Conservation (phyloP, 2,888 invertebrate genomes). For the Conomelus anceps region DNA sequence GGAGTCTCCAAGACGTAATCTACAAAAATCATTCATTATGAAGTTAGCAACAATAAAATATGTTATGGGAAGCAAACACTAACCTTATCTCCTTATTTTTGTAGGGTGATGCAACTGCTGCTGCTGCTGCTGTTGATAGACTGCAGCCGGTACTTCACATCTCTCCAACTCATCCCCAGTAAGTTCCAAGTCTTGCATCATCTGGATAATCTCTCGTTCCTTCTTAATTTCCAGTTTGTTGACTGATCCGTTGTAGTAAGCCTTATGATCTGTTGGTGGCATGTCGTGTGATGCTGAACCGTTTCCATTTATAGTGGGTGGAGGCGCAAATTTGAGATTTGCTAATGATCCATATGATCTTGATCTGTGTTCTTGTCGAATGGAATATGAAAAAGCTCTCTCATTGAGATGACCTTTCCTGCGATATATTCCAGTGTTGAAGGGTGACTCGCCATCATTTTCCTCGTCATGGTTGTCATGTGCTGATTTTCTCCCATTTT, state of each 20-base stretch:
- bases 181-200: constrained; percentile 83
- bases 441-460: constrained; percentile 49
- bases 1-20: no score
- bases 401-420: constrained; percentile 90
- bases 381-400: constrained; percentile 88
- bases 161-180: constrained; percentile 69
- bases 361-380: constrained; percentile 86
- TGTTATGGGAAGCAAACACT: constrained; percentile 39
- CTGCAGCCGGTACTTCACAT: constrained; percentile 55
- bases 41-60: no score
- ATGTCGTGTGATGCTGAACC: constrained; percentile 27
- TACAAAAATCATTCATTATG: no score
- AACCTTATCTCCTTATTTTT: constrained; percentile 30
- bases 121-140: constrained; percentile 42
- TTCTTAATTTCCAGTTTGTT: constrained; percentile 69
- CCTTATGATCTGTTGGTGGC: constrained; percentile 19
- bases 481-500: constrained; percentile 14
- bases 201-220: constrained; percentile 85
- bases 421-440: constrained; percentile 78
- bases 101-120: constrained; percentile 29
- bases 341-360: constrained; percentile 87
- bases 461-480: constrained; percentile 37
- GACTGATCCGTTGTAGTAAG: constrained; percentile 27
- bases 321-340: constrained; percentile 81
- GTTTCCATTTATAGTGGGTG: constrained; percentile 41